Evolutionary conservation across 2,797 vertebrate species (phyloP).

Genomic region (Naso thynnoides): DNA sequence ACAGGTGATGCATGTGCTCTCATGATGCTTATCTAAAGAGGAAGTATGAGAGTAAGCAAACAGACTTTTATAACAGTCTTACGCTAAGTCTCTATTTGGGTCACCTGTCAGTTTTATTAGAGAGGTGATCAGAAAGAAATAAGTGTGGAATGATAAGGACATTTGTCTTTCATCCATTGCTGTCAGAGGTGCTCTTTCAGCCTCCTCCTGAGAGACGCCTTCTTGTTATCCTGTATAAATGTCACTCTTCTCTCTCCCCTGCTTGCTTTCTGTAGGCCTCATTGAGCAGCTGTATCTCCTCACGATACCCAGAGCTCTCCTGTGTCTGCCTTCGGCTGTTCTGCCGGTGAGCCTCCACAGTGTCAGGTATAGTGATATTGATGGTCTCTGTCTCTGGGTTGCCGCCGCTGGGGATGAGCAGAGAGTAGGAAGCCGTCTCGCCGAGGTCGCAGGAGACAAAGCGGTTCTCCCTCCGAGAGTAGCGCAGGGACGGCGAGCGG

Average conservation of each 20-base stretch:
- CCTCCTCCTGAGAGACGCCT: constrained; percentile 28
- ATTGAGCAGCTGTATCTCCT: constrained; percentile 97
- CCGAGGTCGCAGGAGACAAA: constrained; percentile 97
- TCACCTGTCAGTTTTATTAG: constrained; percentile 40
- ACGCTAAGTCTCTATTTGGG: constrained; percentile 41
- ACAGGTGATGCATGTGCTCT: constrained; percentile 33
- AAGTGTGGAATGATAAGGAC: constrained; percentile 56
- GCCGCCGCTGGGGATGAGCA: constrained; percentile 91
- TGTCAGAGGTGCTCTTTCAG: constrained; percentile 31
- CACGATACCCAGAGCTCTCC: constrained; percentile 89
- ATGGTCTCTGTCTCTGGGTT: constrained; percentile 88
- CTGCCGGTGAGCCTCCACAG: constrained; percentile 95
- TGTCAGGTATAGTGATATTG: constrained; percentile 98
- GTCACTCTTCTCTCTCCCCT: constrained; percentile 74
- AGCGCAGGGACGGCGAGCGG: constrained; percentile 95
- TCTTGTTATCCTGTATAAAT: constrained; percentile 14
- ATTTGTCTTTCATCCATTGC: constrained; percentile 35
- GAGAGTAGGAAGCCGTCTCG: constrained; percentile 95
- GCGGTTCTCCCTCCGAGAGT: constrained; percentile 94
- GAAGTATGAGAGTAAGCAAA: constrained; percentile 49
- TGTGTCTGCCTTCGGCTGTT: constrained; percentile 91
- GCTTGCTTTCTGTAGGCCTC: constrained; percentile 91
- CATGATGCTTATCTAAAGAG: constrained; percentile 27
- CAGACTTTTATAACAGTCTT: constrained; percentile 35
- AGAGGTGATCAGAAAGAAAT: constrained; percentile 36